Evolutionary conservation across 2,888 invertebrate species (phyloP).

Genomic region (Trachelus tabidus): DNA sequence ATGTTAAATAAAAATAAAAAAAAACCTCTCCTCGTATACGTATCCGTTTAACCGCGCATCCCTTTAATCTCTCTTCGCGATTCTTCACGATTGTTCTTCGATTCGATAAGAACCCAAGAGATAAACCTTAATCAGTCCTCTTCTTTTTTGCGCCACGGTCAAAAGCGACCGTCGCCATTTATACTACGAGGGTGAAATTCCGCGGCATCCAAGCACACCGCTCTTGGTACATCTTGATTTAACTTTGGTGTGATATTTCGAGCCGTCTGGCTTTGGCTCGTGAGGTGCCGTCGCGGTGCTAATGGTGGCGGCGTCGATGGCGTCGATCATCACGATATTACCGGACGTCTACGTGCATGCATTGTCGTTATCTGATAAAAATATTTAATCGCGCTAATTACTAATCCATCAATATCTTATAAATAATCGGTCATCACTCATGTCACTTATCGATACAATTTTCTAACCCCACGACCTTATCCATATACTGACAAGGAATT

Average conservation of each 20-base stretch:
- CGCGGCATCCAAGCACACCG: neutral
- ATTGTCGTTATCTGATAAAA: neutral
- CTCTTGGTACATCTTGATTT: neutral
- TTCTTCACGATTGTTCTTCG: neutral
- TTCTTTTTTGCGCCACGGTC: neutral
- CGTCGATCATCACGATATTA: neutral
- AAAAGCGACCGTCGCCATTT: neutral
- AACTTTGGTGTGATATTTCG: neutral
- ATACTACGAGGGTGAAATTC: neutral
- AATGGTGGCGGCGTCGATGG: neutral
- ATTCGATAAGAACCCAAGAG: neutral
- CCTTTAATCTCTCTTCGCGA: neutral
- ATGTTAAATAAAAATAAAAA: neutral
- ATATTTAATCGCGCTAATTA: too few relatives aligned
- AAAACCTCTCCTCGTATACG: neutral
- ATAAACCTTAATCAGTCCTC: neutral
- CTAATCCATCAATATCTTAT: neutral
- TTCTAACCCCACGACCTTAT: neutral
- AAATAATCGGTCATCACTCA: neutral
- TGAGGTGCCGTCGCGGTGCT: neutral
- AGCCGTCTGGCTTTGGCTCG: neutral
- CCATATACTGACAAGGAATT: neutral
- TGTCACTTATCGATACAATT: neutral
- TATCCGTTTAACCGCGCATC: neutral
- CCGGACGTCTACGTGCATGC: neutral